phyloP scores from a whole-genome alignment of 2,797 vertebrate species.

The Sebastes iracundus region DNA sequence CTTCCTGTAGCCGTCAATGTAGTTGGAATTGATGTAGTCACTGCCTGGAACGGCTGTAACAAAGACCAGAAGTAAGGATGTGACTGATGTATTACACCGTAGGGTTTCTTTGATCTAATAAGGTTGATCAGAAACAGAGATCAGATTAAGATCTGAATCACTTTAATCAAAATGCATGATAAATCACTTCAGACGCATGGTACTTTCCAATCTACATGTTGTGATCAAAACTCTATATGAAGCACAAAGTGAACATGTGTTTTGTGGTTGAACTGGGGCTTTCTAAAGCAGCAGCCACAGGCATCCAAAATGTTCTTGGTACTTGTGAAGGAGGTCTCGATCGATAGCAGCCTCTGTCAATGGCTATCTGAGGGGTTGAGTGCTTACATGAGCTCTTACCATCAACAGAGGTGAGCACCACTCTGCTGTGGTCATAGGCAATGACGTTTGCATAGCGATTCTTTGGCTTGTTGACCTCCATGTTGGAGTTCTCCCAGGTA shows the following conservation, averaged over 20 bases:
- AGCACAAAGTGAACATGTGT: not conserved
- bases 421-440: constrained; percentile 95
- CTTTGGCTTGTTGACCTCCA: constrained; percentile 98
- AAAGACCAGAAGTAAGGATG: not conserved
- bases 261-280: not conserved
- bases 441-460: constrained; percentile 98
- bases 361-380: constrained; percentile 35
- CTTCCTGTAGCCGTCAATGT: constrained; percentile 97
- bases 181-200: not conserved
- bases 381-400: constrained; percentile 80
- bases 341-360: constrained; percentile 23
- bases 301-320: not conserved
- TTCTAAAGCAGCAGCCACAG: constrained; percentile 7
- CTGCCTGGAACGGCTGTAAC: constrained; percentile 82
- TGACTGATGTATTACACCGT: not conserved
- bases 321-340: constrained; percentile 19
- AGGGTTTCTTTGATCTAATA: not conserved
- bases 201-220: not conserved
- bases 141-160: not conserved
- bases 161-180: constrained; percentile 5
- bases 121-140: not conserved
- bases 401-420: constrained; percentile 93
- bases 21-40: constrained; percentile 98
- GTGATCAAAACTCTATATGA: not conserved
- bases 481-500: constrained; percentile 98